phyloP scores from a whole-genome alignment of 2,888 invertebrate species.

The Nipponacmea schrenckii region DNA sequence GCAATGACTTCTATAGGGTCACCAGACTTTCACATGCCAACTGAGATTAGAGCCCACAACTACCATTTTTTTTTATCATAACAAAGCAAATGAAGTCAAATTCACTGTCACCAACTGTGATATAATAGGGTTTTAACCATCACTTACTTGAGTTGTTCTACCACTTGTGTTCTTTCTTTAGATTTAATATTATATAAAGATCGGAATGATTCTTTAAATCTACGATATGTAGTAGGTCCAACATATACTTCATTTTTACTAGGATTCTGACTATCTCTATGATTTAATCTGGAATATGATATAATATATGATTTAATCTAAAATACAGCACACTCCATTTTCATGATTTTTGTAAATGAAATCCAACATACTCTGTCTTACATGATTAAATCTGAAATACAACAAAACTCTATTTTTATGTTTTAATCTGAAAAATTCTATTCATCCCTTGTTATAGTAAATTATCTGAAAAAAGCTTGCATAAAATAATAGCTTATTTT shows the following conservation, averaged over 20 bases:
- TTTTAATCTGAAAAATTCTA: neutral
- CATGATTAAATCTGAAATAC: neutral
- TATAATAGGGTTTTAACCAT: neutral
- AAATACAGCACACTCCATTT: neutral
- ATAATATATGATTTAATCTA: neutral
- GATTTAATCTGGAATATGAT: constrained; percentile 46
- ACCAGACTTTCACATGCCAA: neutral
- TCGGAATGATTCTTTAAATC: constrained; percentile 65
- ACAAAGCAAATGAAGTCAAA: too few relatives aligned
- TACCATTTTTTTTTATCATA: neutral
- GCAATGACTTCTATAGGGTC: neutral
- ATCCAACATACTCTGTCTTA: neutral
- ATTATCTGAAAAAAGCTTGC: too few relatives aligned
- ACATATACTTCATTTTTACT: constrained; percentile 63
- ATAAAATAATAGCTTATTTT: too few relatives aligned
- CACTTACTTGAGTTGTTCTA: constrained; percentile 63
- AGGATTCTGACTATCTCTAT: constrained; percentile 41
- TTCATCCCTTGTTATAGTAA: too few relatives aligned
- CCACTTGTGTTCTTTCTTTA: constrained; percentile 57
- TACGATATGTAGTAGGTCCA: constrained; percentile 63
- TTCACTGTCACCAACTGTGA: too few relatives aligned
- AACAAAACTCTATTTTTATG: neutral
- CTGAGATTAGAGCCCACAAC: too few relatives aligned
- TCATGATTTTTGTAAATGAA: neutral
- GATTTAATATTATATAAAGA: constrained; percentile 61